Conservation (phyloP, 2,797 vertebrate genomes). For the Basileuterus tristriatus region DNA sequence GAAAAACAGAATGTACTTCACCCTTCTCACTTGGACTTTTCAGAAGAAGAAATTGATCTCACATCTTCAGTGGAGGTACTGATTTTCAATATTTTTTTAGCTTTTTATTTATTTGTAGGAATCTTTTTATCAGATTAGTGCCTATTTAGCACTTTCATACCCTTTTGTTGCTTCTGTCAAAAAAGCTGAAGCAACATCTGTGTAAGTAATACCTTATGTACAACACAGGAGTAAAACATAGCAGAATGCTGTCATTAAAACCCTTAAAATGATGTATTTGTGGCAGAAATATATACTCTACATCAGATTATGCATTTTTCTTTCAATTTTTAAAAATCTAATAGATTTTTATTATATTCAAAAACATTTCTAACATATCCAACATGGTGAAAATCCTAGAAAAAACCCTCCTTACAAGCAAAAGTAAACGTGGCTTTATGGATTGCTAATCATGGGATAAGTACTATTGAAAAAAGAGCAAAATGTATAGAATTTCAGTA, state of each 20-base stretch:
- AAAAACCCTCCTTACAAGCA: background rate
- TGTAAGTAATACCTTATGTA: background rate
- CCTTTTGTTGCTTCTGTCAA: background rate
- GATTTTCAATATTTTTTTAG: background rate
- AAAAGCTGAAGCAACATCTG: background rate
- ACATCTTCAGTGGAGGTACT: background rate
- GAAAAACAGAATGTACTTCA: background rate
- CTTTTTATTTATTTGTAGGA: background rate
- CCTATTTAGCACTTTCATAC: background rate
- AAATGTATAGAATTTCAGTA: background rate
- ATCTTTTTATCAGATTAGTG: background rate
- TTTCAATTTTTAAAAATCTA: background rate
- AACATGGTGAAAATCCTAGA: background rate
- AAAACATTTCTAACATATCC: background rate
- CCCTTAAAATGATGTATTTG: background rate
- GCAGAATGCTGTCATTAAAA: background rate
- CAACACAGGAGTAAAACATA: background rate
- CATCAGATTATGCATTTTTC: background rate
- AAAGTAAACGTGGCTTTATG: background rate
- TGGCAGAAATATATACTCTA: background rate
- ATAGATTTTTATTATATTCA: background rate
- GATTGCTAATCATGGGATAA: background rate
- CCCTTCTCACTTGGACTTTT: background rate
- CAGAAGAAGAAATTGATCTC: background rate
- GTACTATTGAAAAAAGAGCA: background rate